Conservation (phyloP, 2,113 vertebrate genomes). For the Grammomys dolichurus region DNA sequence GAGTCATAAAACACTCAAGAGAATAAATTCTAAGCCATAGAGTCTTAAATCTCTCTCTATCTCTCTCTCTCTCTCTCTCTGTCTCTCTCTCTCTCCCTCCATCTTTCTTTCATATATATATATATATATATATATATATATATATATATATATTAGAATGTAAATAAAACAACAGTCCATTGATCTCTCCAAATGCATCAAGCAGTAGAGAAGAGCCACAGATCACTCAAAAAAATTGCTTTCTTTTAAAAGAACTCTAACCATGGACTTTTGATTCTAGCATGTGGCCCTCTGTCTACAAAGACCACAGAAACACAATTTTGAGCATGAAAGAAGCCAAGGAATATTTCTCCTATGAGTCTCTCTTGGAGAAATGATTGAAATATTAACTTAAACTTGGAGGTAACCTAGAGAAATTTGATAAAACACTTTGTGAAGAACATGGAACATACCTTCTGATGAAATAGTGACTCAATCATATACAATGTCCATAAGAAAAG, state of each 20-base stretch:
- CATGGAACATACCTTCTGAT: background rate
- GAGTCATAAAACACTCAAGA: too few relatives aligned
- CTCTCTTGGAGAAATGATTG: background rate
- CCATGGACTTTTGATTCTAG: conserved; percentile 34
- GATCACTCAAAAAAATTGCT: conserved; percentile 14
- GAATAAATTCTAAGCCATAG: too few relatives aligned
- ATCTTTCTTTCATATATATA: too few relatives aligned
- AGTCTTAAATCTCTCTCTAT: too few relatives aligned
- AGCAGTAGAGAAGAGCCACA: conserved; percentile 6
- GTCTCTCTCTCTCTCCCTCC: too few relatives aligned
- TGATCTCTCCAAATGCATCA: conserved; percentile 25
- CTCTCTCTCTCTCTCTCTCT: too few relatives aligned
- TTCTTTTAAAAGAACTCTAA: background rate
- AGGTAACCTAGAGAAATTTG: background rate
- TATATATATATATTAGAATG: too few relatives aligned
- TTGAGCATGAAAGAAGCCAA: conserved; percentile 25
- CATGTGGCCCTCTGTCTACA: background rate
- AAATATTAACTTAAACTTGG: conserved; percentile 12
- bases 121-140: too few relatives aligned
- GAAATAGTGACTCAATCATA: background rate
- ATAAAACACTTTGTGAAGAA: conserved; percentile 21
- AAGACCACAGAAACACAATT: conserved; percentile 55
- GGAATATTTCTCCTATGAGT: background rate
- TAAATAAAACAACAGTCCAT: background rate
- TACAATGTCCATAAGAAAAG: background rate